These are phyloP conservation scores for Lithobates pipiens DNA, from an alignment of 2,797 vertebrate species.

Conservation along the genomic window DNA sequence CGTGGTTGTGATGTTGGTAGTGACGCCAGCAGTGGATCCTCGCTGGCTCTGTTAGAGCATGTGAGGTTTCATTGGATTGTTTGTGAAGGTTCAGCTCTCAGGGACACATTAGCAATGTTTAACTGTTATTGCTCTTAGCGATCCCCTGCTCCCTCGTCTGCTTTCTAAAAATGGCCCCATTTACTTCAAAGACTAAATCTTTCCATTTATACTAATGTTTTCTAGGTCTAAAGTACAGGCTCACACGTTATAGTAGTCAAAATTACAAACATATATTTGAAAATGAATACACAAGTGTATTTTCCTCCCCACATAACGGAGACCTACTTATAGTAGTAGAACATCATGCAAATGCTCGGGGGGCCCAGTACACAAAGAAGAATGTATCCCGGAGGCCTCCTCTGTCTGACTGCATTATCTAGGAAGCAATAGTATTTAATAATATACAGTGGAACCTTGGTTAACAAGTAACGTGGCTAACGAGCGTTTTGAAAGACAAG, in stretches of 20 bases:
- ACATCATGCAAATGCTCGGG: no score
- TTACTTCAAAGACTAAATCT: not conserved
- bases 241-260: not conserved
- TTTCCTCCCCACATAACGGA: no score
- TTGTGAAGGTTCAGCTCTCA: not conserved
- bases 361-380: no score
- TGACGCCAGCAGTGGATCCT: not conserved
- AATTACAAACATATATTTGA: not conserved
- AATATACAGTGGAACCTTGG: no score
- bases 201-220: not conserved
- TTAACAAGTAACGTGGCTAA: no score
- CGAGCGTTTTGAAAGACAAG: no score
- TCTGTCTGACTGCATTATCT: no score
- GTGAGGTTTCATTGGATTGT: not conserved
- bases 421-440: no score
- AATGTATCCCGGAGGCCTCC: no score
- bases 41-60: not conserved
- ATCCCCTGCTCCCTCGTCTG: not conserved
- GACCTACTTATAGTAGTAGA: not conserved
- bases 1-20: not conserved
- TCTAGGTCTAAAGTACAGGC: not conserved
- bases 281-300: no score
- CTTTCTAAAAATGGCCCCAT: not conserved
- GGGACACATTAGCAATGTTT: not conserved
- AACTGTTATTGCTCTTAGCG: conserved; percentile 9